Evolutionary conservation across 2,888 invertebrate species (phyloP).

Genomic region (Mayetiola destructor): DNA sequence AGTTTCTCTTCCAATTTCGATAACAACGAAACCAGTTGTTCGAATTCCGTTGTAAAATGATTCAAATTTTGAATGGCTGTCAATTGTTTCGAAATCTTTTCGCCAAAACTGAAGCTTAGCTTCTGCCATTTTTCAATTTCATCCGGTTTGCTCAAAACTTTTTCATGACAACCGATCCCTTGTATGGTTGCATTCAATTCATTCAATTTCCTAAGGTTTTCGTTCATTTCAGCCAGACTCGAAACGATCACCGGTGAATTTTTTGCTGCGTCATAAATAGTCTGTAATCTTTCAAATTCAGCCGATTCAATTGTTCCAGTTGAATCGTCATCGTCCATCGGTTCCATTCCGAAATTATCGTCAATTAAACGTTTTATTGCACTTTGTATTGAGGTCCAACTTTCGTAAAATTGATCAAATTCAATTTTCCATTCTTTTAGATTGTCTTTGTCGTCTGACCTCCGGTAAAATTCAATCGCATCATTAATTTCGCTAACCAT

Average conservation of each 20-base stretch:
- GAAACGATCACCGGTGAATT: constrained; percentile 26
- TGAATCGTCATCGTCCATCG: constrained; percentile 29
- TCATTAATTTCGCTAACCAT: constrained; percentile 30
- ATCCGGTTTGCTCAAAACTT: constrained; percentile 15
- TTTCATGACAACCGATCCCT: not conserved
- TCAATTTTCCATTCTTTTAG: constrained; percentile 32
- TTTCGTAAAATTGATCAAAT: constrained; percentile 32
- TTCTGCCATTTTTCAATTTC: constrained; percentile 29
- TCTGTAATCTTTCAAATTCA: constrained; percentile 21
- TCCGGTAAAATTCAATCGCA: constrained; percentile 20
- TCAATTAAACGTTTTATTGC: constrained; percentile 29
- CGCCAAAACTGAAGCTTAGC: constrained; percentile 28
- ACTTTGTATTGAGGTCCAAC: constrained; percentile 34
- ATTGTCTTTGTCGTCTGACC: constrained; percentile 24
- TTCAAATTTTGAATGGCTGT: constrained; percentile 34
- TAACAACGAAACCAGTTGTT: constrained; percentile 24
- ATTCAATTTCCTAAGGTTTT: constrained; percentile 28
- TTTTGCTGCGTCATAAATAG: constrained; percentile 24
- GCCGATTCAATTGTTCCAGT: not conserved
- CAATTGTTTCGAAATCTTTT: constrained; percentile 32
- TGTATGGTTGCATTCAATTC: constrained; percentile 23
- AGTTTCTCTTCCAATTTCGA: constrained; percentile 19
- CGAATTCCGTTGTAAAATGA: constrained; percentile 32
- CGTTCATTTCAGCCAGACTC: constrained; percentile 27
- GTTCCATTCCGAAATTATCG: constrained; percentile 40